Evolutionary conservation across 2,797 vertebrate species (phyloP), one percentile per base, ranked within the genome.

Genomic region (Neosilurus hyrtlii): DNA sequence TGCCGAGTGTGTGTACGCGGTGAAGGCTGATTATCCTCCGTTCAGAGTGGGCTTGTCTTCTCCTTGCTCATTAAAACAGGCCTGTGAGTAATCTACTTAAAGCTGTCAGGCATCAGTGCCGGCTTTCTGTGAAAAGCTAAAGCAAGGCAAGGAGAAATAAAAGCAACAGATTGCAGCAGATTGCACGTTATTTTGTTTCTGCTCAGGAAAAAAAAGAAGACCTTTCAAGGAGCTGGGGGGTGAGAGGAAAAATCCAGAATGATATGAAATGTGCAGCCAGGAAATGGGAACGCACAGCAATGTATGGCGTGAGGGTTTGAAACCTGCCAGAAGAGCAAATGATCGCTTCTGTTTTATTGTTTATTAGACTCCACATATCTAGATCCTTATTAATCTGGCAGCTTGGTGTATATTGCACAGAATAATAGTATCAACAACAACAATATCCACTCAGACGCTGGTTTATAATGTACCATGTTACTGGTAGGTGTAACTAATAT

Each of bases 71-170:
- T 84, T 85, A 79, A 82, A 82, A 82, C 84, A 82, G 79, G 83
- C 80, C 80, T 84, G 83, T 82, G 76, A 82, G 77, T 86, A 86
- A 84, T 82, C 86, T 82, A 82, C 80, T 82, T 82, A 66, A 54
- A 82, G 80, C 80, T 85, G 84, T 85, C 80, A 78, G 80, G 62
- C 72, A 86, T 62, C 54, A n/a, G 35, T 66, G 67, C 61, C 57
- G 72, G 83, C 57, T 74, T 66, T 84, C 78, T 79, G 76, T 84
- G 82, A 88, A 83, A 77, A 68, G 70, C 56, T 73, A 82, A 75
- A 70, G 81, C 65, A 20, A 82, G 54, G 70, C 66, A 18, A 63
- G 73, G 79, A 67, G 71, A 79, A 81, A 84, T 80, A 82, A 83
- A 75, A 84, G 85, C 63, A 82, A 80, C 85, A 83, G 82, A 86